Base-by-base conservation (phyloP, 2,113 vertebrate genomes). In the Tragelaphus imberbis region DNA sequence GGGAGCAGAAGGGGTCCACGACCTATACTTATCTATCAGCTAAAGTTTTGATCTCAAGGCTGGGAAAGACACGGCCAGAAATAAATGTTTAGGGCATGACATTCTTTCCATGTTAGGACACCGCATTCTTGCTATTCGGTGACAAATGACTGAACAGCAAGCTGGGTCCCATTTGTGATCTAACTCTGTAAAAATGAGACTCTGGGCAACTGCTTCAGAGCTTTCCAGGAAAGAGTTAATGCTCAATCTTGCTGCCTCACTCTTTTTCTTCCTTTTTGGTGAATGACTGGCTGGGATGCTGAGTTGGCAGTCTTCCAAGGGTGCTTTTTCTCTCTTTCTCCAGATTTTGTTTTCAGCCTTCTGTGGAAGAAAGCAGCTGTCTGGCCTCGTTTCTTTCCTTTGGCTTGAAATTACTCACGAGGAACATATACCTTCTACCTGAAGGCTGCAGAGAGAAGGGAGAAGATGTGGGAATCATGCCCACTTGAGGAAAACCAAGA, bases 61-160 rank as follows among this genome's bases (percentile, higher is more conserved):
- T 98, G 98, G 98, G 98, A 98, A 98, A 97, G 96, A 97, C 91
- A 27, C 8, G 33, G 96, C 96, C 97, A 98, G 97, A 98, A 98
- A 98, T 97, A 98, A 98, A 98, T 97, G 98, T 98, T 98, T 95
- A 96, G 95, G 98, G 96, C 97, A 97, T 82, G 96, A 95, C 98
- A 98, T 98, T 98, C 98, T 96, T 98, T 98, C 98, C 98, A 96
- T 90, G 93, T 98, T 96, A 98, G 97, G 98, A 98, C 98, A 98
- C 77, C 36, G 27, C 98, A 98, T 98, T 98, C 98, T 94, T 98
- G 91, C 93, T 90, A 51, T 97, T 97, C 97, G 92, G 98, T 98
- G 98, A 98, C 98, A 98, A 98, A 97, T 97, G 98, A 97, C 98
- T 93, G 90, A 98, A 95, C 61, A 94, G 91, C 2, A 33, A 97